phyloP scores from a whole-genome alignment of 2,888 invertebrate species.

The Heteropelma amictum region DNA sequence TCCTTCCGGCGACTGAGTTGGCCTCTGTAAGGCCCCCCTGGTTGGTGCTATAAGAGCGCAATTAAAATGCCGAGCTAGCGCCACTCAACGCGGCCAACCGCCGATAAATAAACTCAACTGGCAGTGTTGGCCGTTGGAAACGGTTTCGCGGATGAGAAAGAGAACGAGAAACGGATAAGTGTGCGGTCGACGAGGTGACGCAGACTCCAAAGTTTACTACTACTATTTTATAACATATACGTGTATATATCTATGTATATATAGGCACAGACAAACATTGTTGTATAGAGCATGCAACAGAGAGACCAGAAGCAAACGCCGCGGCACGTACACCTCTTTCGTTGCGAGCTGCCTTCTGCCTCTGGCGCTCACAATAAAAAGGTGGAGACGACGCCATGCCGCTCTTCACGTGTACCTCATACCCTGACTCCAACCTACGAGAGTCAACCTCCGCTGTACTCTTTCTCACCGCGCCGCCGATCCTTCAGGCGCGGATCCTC shows the following conservation, averaged over 20 bases:
- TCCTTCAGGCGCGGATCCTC: conserved; percentile 5
- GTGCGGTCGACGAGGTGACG: conserved; percentile 59
- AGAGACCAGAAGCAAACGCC: conserved; percentile 52
- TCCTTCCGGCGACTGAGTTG: too few relatives aligned
- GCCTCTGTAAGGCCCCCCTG: conserved; percentile 57
- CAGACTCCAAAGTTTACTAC: conserved; percentile 44
- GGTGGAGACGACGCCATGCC: conserved; percentile 74
- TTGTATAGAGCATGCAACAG: conserved; percentile 31
- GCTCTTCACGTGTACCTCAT: conserved; percentile 48
- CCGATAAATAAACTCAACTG: conserved; percentile 76
- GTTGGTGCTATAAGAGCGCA: conserved; percentile 75
- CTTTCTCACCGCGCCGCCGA: not conserved
- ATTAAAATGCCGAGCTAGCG: conserved; percentile 78
- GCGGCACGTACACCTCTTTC: conserved; percentile 53
- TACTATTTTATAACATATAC: not conserved
- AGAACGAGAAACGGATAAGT: conserved; percentile 69
- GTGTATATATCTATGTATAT: conserved; percentile 17
- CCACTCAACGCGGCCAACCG: conserved; percentile 76
- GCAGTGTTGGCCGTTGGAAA: conserved; percentile 57
- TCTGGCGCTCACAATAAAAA: conserved; percentile 77
- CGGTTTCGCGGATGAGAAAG: conserved; percentile 27
- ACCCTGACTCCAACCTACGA: conserved; percentile 43
- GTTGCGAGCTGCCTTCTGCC: conserved; percentile 68
- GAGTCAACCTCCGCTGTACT: conserved; percentile 10
- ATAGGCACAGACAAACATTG: too few relatives aligned